These are phyloP conservation scores for Aurelia sp. DNA, from an alignment of 30 jellyfish, hydroid and myxozoan species.

Conservation along the genomic window DNA sequence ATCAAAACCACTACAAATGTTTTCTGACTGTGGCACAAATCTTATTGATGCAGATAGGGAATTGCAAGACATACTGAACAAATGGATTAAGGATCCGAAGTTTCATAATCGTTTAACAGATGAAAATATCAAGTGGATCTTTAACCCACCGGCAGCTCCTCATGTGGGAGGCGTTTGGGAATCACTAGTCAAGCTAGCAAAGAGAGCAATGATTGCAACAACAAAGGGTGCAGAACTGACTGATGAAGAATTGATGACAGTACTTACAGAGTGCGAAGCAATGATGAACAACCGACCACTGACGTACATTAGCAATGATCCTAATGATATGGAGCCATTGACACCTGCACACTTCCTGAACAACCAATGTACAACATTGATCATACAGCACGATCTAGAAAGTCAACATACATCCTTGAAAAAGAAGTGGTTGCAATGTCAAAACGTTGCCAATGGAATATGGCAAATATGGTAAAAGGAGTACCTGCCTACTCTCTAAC, in stretches of 20 bases:
- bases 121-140: constrained; percentile 38
- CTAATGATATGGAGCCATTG: constrained; percentile 32
- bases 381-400: constrained; percentile 27
- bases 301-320: constrained; percentile 29
- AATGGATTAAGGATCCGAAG: constrained; percentile 19
- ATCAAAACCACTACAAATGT: constrained; percentile 24
- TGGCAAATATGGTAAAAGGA: too few species aligned
- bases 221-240: constrained; percentile 27
- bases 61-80: not conserved
- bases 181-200: constrained; percentile 30
- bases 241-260: constrained; percentile 33
- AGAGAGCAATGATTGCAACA: constrained; percentile 33
- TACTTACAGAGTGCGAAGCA: constrained; percentile 29
- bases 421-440: too few species aligned
- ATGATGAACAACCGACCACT: constrained; percentile 45
- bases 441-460: constrained; percentile 14
- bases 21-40: constrained; percentile 38
- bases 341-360: constrained; percentile 25
- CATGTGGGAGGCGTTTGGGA: constrained; percentile 56
- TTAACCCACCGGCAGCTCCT: constrained; percentile 50
- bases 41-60: not conserved
- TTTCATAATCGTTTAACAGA: constrained; percentile 16
- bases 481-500: constrained; percentile 2
- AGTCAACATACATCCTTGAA: not conserved
- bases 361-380: constrained; percentile 15